Conservation (phyloP, 2,797 vertebrate species). For the Cottoperca gobio region DNA sequence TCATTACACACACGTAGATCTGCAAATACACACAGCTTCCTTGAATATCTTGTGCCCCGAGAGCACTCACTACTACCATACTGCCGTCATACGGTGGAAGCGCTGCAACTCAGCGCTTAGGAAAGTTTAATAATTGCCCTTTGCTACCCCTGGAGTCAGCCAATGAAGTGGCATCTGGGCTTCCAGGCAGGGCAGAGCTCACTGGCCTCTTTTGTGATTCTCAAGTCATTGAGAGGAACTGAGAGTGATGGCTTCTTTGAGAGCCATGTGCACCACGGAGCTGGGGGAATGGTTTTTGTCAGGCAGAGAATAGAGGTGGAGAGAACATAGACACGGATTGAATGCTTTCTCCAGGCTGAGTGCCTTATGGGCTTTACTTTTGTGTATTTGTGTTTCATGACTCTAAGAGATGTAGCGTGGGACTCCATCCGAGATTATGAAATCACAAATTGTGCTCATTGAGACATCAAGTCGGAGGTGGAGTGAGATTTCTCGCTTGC, state of each 20-base stretch:
- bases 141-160: conserved; percentile 19
- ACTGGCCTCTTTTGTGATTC: conserved; percentile 64
- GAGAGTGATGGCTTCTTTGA: conserved; percentile 54
- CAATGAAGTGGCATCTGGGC: conserved; percentile 41
- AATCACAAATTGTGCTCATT: conserved; percentile 7
- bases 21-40: conserved; percentile 13
- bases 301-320: conserved; percentile 24
- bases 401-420: not conserved
- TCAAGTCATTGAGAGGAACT: conserved; percentile 68
- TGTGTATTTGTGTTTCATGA: conserved; percentile 18
- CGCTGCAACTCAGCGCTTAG: conserved; percentile 11
- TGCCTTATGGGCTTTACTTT: conserved; percentile 3
- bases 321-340: conserved; percentile 6
- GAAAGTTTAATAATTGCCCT: conserved; percentile 45
- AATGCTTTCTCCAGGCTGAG: conserved; percentile 30
- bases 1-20: conserved; percentile 7
- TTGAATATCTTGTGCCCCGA: conserved; percentile 2
- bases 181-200: conserved; percentile 35
- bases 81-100: not conserved
- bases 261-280: conserved; percentile 8
- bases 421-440: not conserved
- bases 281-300: conserved; percentile 11
- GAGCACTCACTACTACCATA: not conserved
- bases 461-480: not conserved
- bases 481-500: conserved; percentile 29